phyloP scores from a whole-genome alignment of 2,797 vertebrate species.

The Poecile montanus region DNA sequence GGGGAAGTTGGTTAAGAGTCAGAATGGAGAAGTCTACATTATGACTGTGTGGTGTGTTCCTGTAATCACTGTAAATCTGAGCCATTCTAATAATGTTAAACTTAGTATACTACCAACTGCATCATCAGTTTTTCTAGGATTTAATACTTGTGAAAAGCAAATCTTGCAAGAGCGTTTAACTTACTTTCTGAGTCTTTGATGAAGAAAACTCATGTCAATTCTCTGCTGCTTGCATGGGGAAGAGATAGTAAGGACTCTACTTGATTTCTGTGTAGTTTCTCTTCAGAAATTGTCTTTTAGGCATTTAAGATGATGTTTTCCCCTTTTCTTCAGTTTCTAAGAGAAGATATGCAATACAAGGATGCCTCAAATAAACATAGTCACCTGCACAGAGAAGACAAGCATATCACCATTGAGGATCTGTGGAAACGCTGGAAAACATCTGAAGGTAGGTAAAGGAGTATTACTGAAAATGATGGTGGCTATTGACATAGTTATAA shows the following conservation, averaged over 20 bases:
- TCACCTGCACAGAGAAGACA: slow-evolving; percentile 95
- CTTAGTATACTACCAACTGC: neutral
- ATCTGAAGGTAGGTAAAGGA: slow-evolving; percentile 85
- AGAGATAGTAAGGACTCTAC: neutral
- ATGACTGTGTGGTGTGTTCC: neutral
- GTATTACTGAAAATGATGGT: neutral
- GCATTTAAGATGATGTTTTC: slow-evolving; percentile 34
- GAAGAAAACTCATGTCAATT: neutral
- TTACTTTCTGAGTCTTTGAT: neutral
- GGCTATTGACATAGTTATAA: neutral
- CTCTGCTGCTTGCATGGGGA: neutral
- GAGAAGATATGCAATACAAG: slow-evolving; percentile 97
- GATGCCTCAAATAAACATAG: slow-evolving; percentile 93
- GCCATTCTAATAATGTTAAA: neutral
- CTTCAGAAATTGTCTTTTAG: neutral
- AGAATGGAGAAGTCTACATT: neutral
- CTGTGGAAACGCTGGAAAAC: slow-evolving; percentile 95
- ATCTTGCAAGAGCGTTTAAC: neutral
- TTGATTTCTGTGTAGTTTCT: neutral
- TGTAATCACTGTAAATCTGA: neutral
- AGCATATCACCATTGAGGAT: slow-evolving; percentile 97
- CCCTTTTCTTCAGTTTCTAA: slow-evolving; percentile 85
- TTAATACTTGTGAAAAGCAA: neutral
- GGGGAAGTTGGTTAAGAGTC: neutral
- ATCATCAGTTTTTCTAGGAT: neutral